Evolutionary conservation across 2,888 invertebrate genomes (phyloP).

Genomic region (Hypsopygia costalis): DNA sequence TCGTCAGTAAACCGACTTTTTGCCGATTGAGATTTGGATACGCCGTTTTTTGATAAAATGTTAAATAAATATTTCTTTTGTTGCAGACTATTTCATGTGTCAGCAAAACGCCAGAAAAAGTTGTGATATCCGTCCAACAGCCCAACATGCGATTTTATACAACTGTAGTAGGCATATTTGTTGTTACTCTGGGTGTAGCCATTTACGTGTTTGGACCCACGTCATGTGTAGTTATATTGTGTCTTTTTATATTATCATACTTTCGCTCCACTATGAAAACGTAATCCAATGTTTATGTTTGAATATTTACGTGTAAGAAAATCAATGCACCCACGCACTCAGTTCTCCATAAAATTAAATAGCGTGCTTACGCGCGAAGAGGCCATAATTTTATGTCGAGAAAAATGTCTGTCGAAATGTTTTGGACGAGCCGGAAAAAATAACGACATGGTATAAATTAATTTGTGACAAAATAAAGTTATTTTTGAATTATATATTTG

Average conservation of each 20-base stretch:
- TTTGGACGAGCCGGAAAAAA: neutral
- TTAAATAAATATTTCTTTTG: slow-evolving; percentile 8
- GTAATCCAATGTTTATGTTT: slow-evolving; percentile 2
- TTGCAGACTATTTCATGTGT: slow-evolving; percentile 53
- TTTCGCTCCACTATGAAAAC: slow-evolving; percentile 15
- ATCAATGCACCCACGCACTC: neutral
- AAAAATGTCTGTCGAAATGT: neutral
- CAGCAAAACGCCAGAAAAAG: slow-evolving; percentile 40
- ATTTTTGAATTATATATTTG: slow-evolving; percentile 5
- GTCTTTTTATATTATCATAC: slow-evolving; percentile 26
- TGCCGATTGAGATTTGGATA: too few relatives aligned
- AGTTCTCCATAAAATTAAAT: neutral
- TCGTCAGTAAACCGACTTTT: too few relatives aligned
- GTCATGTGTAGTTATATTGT: slow-evolving; percentile 32
- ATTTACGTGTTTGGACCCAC: slow-evolving; percentile 42
- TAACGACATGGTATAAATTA: slow-evolving; percentile 11
- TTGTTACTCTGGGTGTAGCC: slow-evolving; percentile 39
- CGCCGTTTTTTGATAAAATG: too few relatives aligned
- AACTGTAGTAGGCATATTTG: slow-evolving; percentile 34
- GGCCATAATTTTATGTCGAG: neutral
- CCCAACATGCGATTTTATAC: slow-evolving; percentile 29
- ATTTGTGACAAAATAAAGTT: slow-evolving; percentile 8
- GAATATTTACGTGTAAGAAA: neutral
- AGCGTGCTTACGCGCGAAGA: neutral
- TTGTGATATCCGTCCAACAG: slow-evolving; percentile 26